Percentiles rank a stretch among this genome's conserved stretches.
These are phyloP conservation scores for Cyprinella venusta DNA, from an alignment of 2,797 vertebrate species.

Conservation along the genomic window DNA sequence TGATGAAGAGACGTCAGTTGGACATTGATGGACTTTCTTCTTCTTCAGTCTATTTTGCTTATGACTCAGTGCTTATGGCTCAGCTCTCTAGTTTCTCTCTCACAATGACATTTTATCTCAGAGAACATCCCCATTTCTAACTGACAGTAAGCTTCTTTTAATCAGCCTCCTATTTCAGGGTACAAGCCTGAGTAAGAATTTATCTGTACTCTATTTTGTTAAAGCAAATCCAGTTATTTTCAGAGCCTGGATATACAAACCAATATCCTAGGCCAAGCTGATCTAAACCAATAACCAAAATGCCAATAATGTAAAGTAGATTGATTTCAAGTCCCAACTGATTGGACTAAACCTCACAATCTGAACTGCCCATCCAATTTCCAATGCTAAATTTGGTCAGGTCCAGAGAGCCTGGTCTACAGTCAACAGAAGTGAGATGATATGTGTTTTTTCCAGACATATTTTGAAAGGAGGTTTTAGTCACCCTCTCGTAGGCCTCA, in stretches of 20 bases:
- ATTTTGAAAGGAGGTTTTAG: background rate
- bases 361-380: conserved; percentile 8
- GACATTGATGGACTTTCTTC: conserved; percentile 69
- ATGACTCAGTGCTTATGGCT: conserved; percentile 2
- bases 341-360: conserved; percentile 1
- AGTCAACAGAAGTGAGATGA: background rate
- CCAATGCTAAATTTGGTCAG: conserved; percentile 10
- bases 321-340: conserved; percentile 26
- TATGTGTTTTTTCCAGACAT: background rate
- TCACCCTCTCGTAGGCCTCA: conserved; percentile 57
- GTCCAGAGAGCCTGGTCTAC: background rate
- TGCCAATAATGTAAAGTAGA: conserved; percentile 34
- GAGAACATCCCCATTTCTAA: conserved; percentile 35
- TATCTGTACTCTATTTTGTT: conserved; percentile 44
- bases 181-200: conserved; percentile 31
- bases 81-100: background rate
- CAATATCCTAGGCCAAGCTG: conserved; percentile 14
- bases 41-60: conserved; percentile 21
- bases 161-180: conserved; percentile 38
- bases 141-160: conserved; percentile 45
- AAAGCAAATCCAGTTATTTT: conserved; percentile 45
- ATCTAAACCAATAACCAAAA: conserved; percentile 29
- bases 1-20: conserved; percentile 64
- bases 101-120: conserved; percentile 34
- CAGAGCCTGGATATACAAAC: conserved; percentile 39